Percentiles rank a stretch among this genome's conserved stretches.
phyloP scores from a whole-genome alignment of 2,113 vertebrate species.

The Melanostigma gelatinosum region DNA sequence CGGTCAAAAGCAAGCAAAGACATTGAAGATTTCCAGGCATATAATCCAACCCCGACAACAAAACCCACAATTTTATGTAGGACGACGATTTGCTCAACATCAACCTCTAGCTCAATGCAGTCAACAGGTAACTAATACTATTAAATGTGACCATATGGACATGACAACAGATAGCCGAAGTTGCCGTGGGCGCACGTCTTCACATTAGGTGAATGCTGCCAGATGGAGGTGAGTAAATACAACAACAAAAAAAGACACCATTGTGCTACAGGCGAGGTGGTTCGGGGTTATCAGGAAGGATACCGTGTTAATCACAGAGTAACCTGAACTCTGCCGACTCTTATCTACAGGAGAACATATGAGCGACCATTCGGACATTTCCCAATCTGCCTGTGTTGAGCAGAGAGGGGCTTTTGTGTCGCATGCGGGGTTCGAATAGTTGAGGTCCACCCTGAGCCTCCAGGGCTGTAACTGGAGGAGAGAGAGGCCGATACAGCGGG shows the following conservation, averaged over 20 bases:
- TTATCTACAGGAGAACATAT: slow-evolving; percentile 77
- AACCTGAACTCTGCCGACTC: slow-evolving; percentile 76
- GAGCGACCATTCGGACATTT: slow-evolving; percentile 80
- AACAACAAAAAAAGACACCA: slow-evolving; percentile 29
- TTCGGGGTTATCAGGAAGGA: slow-evolving; percentile 75
- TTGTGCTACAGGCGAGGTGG: slow-evolving; percentile 45
- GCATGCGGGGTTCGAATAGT: slow-evolving; percentile 66
- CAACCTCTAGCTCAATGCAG: background rate
- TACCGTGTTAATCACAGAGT: slow-evolving; percentile 74
- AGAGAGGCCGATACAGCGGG: slow-evolving; percentile 49
- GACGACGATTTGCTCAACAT: background rate
- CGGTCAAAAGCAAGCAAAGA: background rate
- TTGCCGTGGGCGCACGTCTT: slow-evolving; percentile 28
- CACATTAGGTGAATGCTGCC: slow-evolving; percentile 47
- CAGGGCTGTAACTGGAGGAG: slow-evolving; percentile 78
- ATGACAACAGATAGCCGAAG: slow-evolving; percentile 1
- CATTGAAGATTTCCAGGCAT: background rate
- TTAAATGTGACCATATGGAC: background rate
- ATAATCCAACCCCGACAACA: background rate
- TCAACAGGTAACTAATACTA: background rate
- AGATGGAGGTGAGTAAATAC: slow-evolving; percentile 55
- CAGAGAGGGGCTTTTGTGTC: slow-evolving; percentile 72
- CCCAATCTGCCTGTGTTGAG: slow-evolving; percentile 72
- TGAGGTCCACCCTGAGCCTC: slow-evolving; percentile 60
- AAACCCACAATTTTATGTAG: background rate